Evolutionary conservation across 1,140 invertebrate genomes (phyloP).

Genomic region (Papilio polytes): DNA sequence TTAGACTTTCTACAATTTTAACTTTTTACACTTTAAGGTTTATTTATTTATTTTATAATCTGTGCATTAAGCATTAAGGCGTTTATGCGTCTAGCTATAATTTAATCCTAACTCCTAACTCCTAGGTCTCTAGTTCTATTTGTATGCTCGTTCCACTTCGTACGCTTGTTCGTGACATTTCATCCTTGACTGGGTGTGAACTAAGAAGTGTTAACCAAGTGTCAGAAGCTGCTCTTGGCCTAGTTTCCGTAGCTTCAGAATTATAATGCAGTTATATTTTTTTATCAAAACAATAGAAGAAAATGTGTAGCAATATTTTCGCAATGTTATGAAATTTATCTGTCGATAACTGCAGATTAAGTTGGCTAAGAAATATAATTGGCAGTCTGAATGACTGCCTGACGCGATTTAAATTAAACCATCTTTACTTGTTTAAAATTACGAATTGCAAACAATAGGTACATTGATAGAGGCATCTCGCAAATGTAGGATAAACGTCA

Average conservation of each 20-base stretch:
- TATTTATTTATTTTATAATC: background rate
- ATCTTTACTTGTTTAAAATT: too few relatives aligned
- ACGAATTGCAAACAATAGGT: background rate
- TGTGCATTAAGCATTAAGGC: background rate
- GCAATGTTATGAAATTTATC: background rate
- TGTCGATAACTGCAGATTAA: too few relatives aligned
- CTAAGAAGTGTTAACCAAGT: constrained; percentile 15
- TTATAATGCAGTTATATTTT: background rate
- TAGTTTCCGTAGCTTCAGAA: background rate
- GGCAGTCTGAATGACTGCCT: too few relatives aligned
- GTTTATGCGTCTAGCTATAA: background rate
- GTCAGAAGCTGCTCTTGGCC: constrained; percentile 20
- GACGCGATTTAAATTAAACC: too few relatives aligned
- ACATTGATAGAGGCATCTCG: background rate
- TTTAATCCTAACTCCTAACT: background rate
- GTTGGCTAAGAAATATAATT: too few relatives aligned
- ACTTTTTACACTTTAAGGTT: too few relatives aligned
- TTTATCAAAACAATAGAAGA: background rate
- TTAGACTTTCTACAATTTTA: too few relatives aligned
- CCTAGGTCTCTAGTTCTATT: constrained; percentile 1
- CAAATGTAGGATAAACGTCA: background rate
- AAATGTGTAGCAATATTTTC: background rate
- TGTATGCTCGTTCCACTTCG: constrained; percentile 12
- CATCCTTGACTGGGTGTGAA: constrained; percentile 20
- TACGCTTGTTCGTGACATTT: constrained; percentile 18